These are phyloP conservation scores for Crypturellus tataupa DNA, from an alignment of 2,797 vertebrate genomes.

Conservation along the genomic window DNA sequence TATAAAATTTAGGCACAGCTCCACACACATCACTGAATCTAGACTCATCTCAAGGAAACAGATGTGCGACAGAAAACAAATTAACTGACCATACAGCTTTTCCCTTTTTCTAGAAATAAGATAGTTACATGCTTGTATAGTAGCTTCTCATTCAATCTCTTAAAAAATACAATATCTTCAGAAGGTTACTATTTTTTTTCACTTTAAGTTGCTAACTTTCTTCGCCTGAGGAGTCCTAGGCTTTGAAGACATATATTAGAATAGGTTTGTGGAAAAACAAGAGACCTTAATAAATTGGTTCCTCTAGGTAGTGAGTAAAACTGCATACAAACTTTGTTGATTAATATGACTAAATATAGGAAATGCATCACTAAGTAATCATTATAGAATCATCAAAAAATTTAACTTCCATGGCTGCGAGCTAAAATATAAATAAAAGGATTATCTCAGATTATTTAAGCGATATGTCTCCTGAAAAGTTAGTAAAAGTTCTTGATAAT, in stretches of 20 bases:
- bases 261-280: not conserved
- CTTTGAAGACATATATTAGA: not conserved
- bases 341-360: not conserved
- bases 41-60: not conserved
- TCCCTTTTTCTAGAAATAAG: not conserved
- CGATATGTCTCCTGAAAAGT: not conserved
- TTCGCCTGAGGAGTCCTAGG: not conserved
- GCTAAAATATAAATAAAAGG: not conserved
- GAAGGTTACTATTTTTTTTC: not conserved
- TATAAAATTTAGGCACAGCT: not conserved
- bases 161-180: not conserved
- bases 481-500: not conserved
- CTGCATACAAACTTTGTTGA: not conserved
- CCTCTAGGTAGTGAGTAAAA: not conserved
- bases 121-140: not conserved
- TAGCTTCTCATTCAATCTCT: not conserved
- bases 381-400: not conserved
- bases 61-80: not conserved
- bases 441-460: not conserved
- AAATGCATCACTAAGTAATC: not conserved
- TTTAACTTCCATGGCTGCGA: not conserved
- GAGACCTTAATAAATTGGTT: not conserved
- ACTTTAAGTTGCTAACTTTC: not conserved
- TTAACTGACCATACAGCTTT: not conserved
- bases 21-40: not conserved